Percentiles rank a stretch among this genome's conserved stretches.
These are phyloP conservation scores for Stenchaetothrips biformis DNA, from an alignment of 2,888 invertebrate genomes.

Conservation along the genomic window DNA sequence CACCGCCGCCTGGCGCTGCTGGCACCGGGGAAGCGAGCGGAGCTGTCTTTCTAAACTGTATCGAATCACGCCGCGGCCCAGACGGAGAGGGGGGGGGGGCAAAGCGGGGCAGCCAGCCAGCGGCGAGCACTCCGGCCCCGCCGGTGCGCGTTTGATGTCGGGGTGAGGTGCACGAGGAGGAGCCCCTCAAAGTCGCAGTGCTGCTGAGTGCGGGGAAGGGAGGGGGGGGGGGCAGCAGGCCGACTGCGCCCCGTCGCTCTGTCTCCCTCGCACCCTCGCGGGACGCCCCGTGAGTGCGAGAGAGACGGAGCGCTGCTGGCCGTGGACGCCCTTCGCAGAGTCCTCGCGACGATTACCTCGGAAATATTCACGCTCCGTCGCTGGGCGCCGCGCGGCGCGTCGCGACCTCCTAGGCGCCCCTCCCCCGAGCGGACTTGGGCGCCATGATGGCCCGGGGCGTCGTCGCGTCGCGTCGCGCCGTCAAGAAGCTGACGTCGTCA, in stretches of 20 bases:
- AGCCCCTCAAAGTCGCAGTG: too few relatives aligned
- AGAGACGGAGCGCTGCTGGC: too few relatives aligned
- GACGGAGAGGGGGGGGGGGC: background rate
- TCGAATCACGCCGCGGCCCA: background rate
- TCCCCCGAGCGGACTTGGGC: background rate
- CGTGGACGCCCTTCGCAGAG: background rate
- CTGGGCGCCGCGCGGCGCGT: too few relatives aligned
- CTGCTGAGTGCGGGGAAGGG: background rate
- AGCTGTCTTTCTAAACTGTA: conserved; percentile 1
- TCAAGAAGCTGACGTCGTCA: background rate
- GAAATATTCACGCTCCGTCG: background rate
- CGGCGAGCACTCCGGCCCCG: background rate
- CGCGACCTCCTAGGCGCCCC: background rate
- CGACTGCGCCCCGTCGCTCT: background rate
- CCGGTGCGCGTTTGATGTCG: conserved; percentile 18
- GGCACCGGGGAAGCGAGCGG: background rate
- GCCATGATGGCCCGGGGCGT: background rate
- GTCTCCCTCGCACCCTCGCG: too few relatives aligned
- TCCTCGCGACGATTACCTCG: background rate
- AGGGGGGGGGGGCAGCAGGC: background rate
- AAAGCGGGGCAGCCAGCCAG: background rate
- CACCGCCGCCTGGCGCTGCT: background rate
- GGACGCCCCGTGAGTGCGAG: too few relatives aligned
- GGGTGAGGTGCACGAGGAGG: background rate
- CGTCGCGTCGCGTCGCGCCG: background rate